These are phyloP conservation scores for Channa maculata DNA, from an alignment of 2,113 vertebrate genomes.

Conservation along the genomic window DNA sequence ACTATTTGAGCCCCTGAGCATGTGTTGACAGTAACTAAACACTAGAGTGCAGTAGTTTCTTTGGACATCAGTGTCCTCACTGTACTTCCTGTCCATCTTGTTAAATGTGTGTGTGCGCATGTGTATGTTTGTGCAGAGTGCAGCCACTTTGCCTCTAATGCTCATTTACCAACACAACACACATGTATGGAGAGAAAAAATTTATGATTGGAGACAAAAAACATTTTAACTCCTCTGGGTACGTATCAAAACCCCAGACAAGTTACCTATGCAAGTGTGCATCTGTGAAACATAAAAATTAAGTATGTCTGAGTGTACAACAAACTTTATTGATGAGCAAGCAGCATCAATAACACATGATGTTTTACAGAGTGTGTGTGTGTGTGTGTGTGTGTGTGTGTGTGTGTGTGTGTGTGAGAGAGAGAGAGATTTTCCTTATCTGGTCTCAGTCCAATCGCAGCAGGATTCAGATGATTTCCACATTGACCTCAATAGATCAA, in stretches of 20 bases:
- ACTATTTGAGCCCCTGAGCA: neutral
- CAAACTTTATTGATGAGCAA: conserved; percentile 33
- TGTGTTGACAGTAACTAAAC: conserved; percentile 49
- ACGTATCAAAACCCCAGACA: neutral
- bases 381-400: neutral
- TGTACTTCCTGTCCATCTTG: neutral
- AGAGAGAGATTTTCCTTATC: conserved; percentile 29
- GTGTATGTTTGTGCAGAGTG: neutral
- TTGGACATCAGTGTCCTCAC: neutral
- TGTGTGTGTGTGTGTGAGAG: neutral
- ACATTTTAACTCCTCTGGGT: neutral
- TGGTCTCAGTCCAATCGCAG: conserved; percentile 68
- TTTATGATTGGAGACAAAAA: neutral
- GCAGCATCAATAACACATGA: conserved; percentile 46
- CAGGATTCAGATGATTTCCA: conserved; percentile 61
- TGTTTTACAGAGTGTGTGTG: neutral
- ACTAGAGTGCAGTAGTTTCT: conserved; percentile 75
- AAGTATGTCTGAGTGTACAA: conserved; percentile 7
- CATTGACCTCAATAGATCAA: conserved; percentile 83
- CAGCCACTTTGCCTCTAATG: neutral
- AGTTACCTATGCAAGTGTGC: neutral
- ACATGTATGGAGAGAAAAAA: neutral
- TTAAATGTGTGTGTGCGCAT: neutral
- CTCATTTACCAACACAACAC: neutral
- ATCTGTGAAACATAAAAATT: neutral